phyloP scores from a whole-genome alignment of 1,140 invertebrate genomes.

The Coptotermes formosanus region DNA sequence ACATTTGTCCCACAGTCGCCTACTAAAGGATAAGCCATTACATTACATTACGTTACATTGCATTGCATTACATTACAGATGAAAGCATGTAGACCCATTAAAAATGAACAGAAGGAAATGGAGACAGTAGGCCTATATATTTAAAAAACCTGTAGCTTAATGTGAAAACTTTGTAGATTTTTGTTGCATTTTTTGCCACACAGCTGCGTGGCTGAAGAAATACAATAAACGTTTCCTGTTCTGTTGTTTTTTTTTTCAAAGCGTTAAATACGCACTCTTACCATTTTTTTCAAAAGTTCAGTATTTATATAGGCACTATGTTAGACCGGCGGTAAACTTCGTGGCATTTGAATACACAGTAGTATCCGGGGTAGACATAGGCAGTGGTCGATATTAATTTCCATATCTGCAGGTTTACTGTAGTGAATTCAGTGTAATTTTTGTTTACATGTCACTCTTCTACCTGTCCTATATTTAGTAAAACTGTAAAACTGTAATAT shows the following conservation, averaged over 20 bases:
- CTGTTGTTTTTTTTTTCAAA: background rate
- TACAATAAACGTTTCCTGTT: background rate
- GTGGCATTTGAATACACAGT: background rate
- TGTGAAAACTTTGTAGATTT: background rate
- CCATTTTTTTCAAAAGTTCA: background rate
- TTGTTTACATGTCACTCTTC: too few relatives aligned
- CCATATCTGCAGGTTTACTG: too few relatives aligned
- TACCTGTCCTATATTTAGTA: too few relatives aligned
- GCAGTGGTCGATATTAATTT: too few relatives aligned
- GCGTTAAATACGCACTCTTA: background rate
- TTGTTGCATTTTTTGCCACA: background rate
- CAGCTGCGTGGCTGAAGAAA: background rate
- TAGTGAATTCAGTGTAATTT: too few relatives aligned
- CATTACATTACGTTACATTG: background rate
- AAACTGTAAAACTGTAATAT: too few relatives aligned
- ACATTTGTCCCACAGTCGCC: background rate
- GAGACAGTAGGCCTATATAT: background rate
- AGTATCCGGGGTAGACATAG: background rate
- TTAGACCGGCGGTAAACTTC: background rate
- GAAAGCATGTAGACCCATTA: background rate
- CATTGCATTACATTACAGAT: background rate
- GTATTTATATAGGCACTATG: background rate
- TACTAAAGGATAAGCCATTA: background rate
- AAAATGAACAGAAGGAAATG: background rate
- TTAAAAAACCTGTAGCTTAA: background rate